A percentile compares a stretch with the other conserved stretches of the same genome.
phyloP scores from a whole-genome alignment of 2,888 invertebrate species.

The Nysson spinosus region DNA sequence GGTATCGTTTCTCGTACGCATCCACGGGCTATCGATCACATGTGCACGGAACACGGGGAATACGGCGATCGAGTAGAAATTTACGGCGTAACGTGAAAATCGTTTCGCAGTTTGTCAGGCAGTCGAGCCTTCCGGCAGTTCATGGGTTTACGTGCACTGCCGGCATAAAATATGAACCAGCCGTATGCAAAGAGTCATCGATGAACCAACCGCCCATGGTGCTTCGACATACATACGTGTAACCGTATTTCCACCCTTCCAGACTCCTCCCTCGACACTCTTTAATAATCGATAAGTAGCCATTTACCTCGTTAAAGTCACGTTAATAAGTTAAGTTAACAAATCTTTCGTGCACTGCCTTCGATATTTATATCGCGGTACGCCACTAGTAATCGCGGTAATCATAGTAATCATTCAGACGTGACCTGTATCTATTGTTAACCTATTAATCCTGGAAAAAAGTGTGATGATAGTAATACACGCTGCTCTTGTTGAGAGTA shows the following conservation, averaged over 20 bases:
- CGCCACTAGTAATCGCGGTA: neutral
- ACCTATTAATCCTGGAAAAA: neutral
- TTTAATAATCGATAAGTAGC: constrained; percentile 41
- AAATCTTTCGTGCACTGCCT: constrained; percentile 14
- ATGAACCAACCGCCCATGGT: constrained; percentile 17
- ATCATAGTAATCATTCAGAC: constrained; percentile 22
- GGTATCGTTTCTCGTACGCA: constrained; percentile 19
- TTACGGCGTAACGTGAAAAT: constrained; percentile 64
- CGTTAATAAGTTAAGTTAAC: constrained; percentile 49
- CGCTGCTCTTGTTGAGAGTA: neutral
- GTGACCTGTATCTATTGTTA: constrained; percentile 4
- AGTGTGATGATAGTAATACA: constrained; percentile 19
- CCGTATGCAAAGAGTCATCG: constrained; percentile 59
- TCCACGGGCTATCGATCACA: constrained; percentile 55
- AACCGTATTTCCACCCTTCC: constrained; percentile 14
- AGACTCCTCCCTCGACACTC: neutral
- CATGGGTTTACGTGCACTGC: constrained; percentile 49
- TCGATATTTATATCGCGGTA: constrained; percentile 14
- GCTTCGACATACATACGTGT: constrained; percentile 4
- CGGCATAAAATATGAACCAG: constrained; percentile 59
- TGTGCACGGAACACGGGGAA: constrained; percentile 34
- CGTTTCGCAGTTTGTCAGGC: constrained; percentile 68
- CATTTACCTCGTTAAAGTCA: constrained; percentile 50
- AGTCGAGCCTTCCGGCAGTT: constrained; percentile 58
- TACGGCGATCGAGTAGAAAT: constrained; percentile 55